phyloP scores from a whole-genome alignment of 2,113 vertebrate species.

The Sapayoa aenigma region DNA sequence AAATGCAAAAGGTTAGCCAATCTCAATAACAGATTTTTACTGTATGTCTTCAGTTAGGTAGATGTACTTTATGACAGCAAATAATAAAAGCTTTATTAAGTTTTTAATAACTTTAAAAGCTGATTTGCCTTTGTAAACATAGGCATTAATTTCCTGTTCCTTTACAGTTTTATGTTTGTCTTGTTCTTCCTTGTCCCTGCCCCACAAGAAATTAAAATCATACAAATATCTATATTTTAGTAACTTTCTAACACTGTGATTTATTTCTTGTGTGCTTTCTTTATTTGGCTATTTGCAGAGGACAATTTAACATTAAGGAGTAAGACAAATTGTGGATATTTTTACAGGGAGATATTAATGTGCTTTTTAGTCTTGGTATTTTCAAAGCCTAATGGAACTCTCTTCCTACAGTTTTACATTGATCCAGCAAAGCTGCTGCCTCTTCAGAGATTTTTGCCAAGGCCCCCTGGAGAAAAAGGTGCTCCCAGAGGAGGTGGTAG shows the following conservation, averaged over 20 bases:
- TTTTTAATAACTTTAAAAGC: not conserved
- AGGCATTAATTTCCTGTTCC: not conserved
- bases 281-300: not conserved
- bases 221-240: not conserved
- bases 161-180: not conserved
- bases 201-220: not conserved
- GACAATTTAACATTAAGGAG: not conserved
- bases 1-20: slow-evolving; percentile 89
- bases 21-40: not conserved
- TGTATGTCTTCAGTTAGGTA: not conserved
- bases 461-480: slow-evolving; percentile 92
- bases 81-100: not conserved
- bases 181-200: not conserved
- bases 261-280: not conserved
- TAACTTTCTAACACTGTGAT: not conserved
- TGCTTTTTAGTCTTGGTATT: not conserved
- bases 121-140: not conserved
- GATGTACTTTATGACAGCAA: not conserved
- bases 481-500: slow-evolving; percentile 86
- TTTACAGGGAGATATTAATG: not conserved
- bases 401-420: slow-evolving; percentile 87
- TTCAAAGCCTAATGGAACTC: not conserved
- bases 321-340: not conserved
- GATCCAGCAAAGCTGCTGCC: slow-evolving; percentile 94
- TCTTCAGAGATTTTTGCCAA: slow-evolving; percentile 92